These are phyloP conservation scores for Otis tarda DNA, from an alignment of 2,113 vertebrate genomes.

Conservation along the genomic window DNA sequence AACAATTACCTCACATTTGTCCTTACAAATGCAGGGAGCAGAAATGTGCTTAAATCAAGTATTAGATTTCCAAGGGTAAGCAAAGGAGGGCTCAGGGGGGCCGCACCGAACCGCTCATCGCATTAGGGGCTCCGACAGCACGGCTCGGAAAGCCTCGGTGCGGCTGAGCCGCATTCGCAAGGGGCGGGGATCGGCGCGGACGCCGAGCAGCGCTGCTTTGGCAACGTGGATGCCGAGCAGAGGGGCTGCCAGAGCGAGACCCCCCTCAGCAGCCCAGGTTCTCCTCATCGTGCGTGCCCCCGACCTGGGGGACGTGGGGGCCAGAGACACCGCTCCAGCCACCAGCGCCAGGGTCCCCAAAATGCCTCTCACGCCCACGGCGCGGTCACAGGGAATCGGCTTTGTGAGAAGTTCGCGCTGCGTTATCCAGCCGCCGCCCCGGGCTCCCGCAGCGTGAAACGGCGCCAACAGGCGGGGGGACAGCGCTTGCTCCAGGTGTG, in stretches of 20 bases:
- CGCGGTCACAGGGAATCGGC: background rate
- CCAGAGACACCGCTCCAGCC: background rate
- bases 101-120: background rate
- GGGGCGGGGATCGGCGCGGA: background rate
- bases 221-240: fast-evolving
- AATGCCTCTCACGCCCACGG: fast-evolving
- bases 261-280: fast-evolving
- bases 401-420: background rate
- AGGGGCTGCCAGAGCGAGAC: background rate
- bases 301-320: fast-evolving
- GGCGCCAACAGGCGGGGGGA: background rate
- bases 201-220: fast-evolving
- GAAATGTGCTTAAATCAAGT: conserved; percentile 44
- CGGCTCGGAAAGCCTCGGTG: background rate
- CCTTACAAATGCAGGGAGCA: conserved; percentile 47
- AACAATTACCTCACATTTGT: conserved; percentile 64
- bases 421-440: background rate
- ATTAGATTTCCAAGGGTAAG: conserved; percentile 44
- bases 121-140: background rate
- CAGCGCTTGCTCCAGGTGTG: background rate
- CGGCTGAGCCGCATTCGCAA: background rate
- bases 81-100: conserved; percentile 20
- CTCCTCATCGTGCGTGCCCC: fast-evolving
- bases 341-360: background rate
- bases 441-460: background rate